Conservation (phyloP, 2,113 vertebrate species). For the Carlito syrichta region DNA sequence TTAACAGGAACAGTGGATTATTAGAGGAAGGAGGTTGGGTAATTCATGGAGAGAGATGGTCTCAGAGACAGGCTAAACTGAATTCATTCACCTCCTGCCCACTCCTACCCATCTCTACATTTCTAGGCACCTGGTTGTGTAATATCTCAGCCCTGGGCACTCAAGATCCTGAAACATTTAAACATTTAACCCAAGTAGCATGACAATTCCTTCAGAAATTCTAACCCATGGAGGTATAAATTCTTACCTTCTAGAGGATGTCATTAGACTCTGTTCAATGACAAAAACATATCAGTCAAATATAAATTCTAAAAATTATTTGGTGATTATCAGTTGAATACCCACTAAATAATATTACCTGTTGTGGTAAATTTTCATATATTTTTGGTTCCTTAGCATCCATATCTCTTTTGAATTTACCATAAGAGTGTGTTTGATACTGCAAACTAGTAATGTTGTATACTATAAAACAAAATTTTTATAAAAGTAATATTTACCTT, state of each 20-base stretch:
- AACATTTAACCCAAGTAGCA: background rate
- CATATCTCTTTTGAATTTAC: background rate
- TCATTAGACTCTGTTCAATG: conserved; percentile 7
- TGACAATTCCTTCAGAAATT: background rate
- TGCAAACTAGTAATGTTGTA: background rate
- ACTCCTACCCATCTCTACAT: background rate
- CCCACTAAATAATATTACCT: background rate
- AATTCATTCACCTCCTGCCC: background rate
- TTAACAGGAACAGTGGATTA: background rate
- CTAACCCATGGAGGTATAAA: background rate
- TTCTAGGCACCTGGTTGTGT: background rate
- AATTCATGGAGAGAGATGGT: background rate
- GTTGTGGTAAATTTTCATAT: background rate
- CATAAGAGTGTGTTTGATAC: background rate
- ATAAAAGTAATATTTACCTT: background rate
- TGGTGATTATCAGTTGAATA: background rate
- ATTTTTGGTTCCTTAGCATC: conserved; percentile 2
- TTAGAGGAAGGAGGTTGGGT: background rate
- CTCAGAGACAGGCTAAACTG: background rate
- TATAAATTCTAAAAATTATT: conserved; percentile 24
- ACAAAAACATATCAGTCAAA: conserved; percentile 33
- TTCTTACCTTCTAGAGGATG: background rate
- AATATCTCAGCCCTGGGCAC: background rate
- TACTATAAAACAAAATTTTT: background rate
- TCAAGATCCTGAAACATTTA: background rate